Conservation (phyloP, 2,797 vertebrate species). For the Anguilla pacifica region DNA sequence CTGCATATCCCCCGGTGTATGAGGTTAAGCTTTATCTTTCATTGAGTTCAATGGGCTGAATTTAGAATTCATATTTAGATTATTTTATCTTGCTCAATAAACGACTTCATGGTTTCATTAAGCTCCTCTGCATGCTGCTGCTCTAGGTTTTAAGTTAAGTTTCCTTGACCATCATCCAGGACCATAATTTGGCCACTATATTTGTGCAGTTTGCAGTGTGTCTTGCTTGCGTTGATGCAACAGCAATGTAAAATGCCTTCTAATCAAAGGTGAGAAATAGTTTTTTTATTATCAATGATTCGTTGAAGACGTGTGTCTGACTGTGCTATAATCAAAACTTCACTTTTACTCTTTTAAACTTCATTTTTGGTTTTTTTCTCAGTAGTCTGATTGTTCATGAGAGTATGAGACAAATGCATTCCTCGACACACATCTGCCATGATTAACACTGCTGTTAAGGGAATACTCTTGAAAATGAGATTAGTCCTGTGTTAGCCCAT, state of each 20-base stretch:
- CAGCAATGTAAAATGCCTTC: too few relatives aligned
- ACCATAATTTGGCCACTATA: neutral
- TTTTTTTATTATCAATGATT: neutral
- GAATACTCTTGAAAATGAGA: slow-evolving; percentile 81
- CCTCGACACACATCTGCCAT: slow-evolving; percentile 70
- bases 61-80: too few relatives aligned
- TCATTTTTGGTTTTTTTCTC: neutral
- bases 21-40: too few relatives aligned
- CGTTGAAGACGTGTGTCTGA: neutral
- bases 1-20: neutral
- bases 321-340: too few relatives aligned
- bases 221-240: too few relatives aligned
- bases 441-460: slow-evolving; percentile 80
- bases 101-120: too few relatives aligned
- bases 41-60: too few relatives aligned
- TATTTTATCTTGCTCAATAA: too few relatives aligned
- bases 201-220: too few relatives aligned
- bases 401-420: slow-evolving; percentile 73
- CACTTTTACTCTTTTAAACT: neutral
- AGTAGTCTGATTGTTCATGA: slow-evolving; percentile 47
- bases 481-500: slow-evolving; percentile 78
- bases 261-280: too few relatives aligned
- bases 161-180: neutral
- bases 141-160: too few relatives aligned
- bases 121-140: too few relatives aligned